A percentile compares a stretch with the other conserved stretches of the same genome.
phyloP scores from a whole-genome alignment of 2,113 vertebrate species.

The Monarcha castaneiventris region DNA sequence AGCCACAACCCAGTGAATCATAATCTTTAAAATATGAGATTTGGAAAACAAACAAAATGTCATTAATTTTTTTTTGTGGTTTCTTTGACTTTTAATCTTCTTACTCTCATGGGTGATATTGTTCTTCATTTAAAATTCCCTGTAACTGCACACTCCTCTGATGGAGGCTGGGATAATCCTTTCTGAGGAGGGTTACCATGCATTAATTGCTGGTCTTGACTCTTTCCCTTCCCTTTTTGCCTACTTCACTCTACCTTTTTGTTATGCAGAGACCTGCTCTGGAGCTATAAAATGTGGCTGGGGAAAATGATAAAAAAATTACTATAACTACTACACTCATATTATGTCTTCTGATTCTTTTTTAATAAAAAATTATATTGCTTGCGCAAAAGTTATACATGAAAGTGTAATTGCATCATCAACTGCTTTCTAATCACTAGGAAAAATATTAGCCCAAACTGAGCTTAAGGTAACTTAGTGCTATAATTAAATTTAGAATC shows the following conservation, averaged over 20 bases:
- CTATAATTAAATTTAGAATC: slow-evolving; percentile 21
- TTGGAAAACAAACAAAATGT: background rate
- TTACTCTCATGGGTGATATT: background rate
- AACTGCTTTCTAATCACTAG: slow-evolving; percentile 6
- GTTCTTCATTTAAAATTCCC: background rate
- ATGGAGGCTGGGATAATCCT: background rate
- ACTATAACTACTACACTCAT: background rate
- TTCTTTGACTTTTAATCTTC: slow-evolving; percentile 26
- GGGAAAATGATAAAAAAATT: background rate
- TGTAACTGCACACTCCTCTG: background rate
- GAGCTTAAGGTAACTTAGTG: background rate
- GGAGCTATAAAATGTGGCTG: background rate
- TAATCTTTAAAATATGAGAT: background rate
- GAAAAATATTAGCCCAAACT: background rate
- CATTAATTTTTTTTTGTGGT: background rate
- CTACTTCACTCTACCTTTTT: background rate
- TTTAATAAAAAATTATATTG: background rate
- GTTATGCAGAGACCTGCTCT: background rate
- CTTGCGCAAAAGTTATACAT: background rate
- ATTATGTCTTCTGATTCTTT: background rate
- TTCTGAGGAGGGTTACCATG: background rate
- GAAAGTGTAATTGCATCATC: background rate
- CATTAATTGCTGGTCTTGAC: background rate
- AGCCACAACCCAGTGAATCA: background rate
- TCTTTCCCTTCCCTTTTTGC: background rate